Percentiles rank a stretch among this genome's conserved stretches.
Conservation (phyloP, 2,888 invertebrate genomes). For the Philonicus albiceps region DNA sequence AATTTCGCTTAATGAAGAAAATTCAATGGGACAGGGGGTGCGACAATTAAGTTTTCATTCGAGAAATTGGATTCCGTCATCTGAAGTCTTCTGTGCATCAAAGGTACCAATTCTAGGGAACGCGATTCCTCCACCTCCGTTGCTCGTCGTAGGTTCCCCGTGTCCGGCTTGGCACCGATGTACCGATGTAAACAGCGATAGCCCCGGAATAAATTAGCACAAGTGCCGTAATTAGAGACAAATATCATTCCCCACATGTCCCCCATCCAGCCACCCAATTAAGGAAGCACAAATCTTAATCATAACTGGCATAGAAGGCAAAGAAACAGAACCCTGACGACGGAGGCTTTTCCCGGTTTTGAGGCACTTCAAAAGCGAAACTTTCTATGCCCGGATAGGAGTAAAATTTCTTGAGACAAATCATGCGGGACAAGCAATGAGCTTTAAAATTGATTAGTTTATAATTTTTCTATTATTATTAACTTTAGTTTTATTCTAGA, state of each 20-base stretch:
- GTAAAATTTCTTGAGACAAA: neutral
- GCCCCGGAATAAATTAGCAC: neutral
- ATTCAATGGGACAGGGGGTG: conserved; percentile 31
- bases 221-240: conserved; percentile 15
- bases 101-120: neutral
- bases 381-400: neutral
- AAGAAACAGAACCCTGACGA: neutral
- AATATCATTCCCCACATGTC: neutral
- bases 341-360: neutral
- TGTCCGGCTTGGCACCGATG: too few relatives aligned
- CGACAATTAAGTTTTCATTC: conserved; percentile 41
- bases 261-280: neutral
- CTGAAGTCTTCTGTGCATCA: conserved; percentile 22
- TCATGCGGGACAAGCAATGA: neutral
- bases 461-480: neutral
- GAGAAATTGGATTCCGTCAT: conserved; percentile 38
- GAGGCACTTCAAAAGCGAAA: neutral
- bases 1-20: conserved; percentile 39
- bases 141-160: too few relatives aligned
- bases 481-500: too few relatives aligned
- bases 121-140: too few relatives aligned
- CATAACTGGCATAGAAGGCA: neutral
- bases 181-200: conserved; percentile 28
- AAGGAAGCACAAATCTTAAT: neutral
- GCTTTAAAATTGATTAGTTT: neutral